A percentile compares a stretch with the other conserved stretches of the same genome.
Evolutionary conservation across 1,140 invertebrate species (phyloP).

Genomic region (Ruditapes philippinarum): DNA sequence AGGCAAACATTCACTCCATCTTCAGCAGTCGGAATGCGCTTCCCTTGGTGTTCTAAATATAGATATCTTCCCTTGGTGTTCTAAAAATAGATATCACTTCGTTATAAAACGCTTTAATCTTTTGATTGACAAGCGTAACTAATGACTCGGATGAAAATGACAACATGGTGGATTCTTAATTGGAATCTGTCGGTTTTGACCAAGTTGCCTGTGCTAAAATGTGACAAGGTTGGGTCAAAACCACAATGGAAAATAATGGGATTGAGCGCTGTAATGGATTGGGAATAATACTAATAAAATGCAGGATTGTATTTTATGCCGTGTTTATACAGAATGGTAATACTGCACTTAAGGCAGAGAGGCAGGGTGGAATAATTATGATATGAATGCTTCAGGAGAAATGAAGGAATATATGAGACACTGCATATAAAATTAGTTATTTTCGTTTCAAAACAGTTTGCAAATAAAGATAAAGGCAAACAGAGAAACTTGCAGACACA

Average conservation of each 20-base stretch:
- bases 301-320: too few species aligned
- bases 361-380: too few species aligned
- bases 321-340: too few species aligned
- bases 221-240: constrained; percentile 47
- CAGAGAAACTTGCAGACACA: too few species aligned
- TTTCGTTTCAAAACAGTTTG: too few species aligned
- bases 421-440: too few species aligned
- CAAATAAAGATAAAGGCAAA: too few species aligned
- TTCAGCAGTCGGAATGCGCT: too few species aligned
- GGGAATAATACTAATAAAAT: too few species aligned
- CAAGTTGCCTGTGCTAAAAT: constrained; percentile 24
- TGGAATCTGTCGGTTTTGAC: constrained; percentile 50
- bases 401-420: too few species aligned
- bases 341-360: too few species aligned
- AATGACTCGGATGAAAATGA: constrained; percentile 61
- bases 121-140: constrained; percentile 62
- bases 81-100: constrained; percentile 18
- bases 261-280: not conserved
- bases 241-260: constrained; percentile 16
- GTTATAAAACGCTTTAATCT: constrained; percentile 4
- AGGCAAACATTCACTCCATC: not conserved
- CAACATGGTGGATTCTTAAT: constrained; percentile 63
- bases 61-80: not conserved
- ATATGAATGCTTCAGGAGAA: too few species aligned
- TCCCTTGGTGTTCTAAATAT: not conserved